These are phyloP conservation scores for Malthinus flaveolus DNA, from an alignment of 2,888 invertebrate species.

Conservation along the genomic window DNA sequence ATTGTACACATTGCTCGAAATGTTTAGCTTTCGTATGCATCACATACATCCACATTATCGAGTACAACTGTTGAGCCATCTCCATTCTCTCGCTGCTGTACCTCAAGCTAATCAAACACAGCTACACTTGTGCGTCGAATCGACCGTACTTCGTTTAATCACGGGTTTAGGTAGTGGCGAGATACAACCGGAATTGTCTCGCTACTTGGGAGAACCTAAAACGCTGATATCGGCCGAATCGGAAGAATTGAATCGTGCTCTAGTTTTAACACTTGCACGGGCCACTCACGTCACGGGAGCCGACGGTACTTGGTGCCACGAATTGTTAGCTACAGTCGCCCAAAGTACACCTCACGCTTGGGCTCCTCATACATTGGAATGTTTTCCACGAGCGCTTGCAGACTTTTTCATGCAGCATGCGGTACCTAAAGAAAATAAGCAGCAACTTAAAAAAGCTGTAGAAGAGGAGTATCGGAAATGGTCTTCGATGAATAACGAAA, in stretches of 20 bases:
- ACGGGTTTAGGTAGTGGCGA: conserved; percentile 82
- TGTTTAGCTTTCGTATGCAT: conserved; percentile 95
- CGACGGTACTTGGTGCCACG: conserved; percentile 86
- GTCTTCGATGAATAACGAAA: conserved; percentile 96
- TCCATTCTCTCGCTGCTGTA: conserved; percentile 88
- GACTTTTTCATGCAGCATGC: conserved; percentile 89
- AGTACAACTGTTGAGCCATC: conserved; percentile 87
- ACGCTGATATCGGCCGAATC: conserved; percentile 91
- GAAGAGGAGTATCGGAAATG: conserved; percentile 96
- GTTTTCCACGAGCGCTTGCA: conserved; percentile 86
- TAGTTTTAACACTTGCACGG: conserved; percentile 91
- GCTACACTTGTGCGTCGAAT: conserved; percentile 75
- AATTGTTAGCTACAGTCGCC: conserved; percentile 86
- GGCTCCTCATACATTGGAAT: conserved; percentile 90
- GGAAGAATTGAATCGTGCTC: conserved; percentile 89
- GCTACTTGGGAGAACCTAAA: conserved; percentile 90
- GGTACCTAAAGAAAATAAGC: conserved; percentile 86
- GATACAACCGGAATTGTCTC: conserved; percentile 89
- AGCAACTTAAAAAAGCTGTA: conserved; percentile 86
- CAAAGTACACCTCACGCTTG: conserved; percentile 94
- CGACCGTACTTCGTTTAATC: conserved; percentile 52
- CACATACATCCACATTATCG: conserved; percentile 96
- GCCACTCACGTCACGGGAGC: conserved; percentile 93
- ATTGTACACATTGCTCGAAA: conserved; percentile 91
- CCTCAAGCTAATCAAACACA: conserved; percentile 96